Evolutionary conservation across 2,888 invertebrate genomes (phyloP).

Genomic region (Andrena praecox): DNA sequence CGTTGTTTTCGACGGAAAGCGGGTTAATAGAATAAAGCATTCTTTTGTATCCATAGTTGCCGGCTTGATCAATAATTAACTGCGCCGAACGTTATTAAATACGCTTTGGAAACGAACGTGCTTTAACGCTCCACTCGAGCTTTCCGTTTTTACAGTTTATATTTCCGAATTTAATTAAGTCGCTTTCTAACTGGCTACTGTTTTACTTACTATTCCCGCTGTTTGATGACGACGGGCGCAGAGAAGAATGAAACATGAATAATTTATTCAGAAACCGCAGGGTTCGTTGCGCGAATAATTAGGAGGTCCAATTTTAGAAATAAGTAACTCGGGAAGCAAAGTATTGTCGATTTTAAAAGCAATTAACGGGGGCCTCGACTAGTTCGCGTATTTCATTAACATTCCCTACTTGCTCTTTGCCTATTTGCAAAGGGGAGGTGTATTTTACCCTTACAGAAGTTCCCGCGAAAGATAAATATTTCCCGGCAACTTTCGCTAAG

Average conservation of each 20-base stretch:
- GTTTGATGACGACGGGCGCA: too few relatives aligned
- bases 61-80: conserved; percentile 12
- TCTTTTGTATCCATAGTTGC: conserved; percentile 7
- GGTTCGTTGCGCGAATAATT: too few relatives aligned
- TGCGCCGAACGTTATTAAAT: neutral
- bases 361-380: conserved; percentile 2
- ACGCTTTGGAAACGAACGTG: neutral
- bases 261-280: neutral
- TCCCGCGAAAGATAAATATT: conserved; percentile 47
- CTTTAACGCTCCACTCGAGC: too few relatives aligned
- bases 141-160: too few relatives aligned
- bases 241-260: neutral
- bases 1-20: conserved; percentile 7
- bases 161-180: too few relatives aligned
- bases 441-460: conserved; percentile 25
- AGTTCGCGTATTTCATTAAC: conserved; percentile 6
- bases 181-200: too few relatives aligned
- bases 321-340: neutral
- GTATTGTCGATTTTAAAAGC: neutral
- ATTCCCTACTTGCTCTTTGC: conserved; percentile 15
- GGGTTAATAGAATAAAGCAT: conserved; percentile 9
- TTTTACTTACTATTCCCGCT: too few relatives aligned
- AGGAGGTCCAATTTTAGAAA: neutral
- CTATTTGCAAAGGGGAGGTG: conserved; percentile 13
- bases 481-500: conserved; percentile 28